A percentile compares a stretch with the other conserved stretches of the same genome.
Conservation (phyloP, 2,113 vertebrate species). For the Cheilinus undulatus region DNA sequence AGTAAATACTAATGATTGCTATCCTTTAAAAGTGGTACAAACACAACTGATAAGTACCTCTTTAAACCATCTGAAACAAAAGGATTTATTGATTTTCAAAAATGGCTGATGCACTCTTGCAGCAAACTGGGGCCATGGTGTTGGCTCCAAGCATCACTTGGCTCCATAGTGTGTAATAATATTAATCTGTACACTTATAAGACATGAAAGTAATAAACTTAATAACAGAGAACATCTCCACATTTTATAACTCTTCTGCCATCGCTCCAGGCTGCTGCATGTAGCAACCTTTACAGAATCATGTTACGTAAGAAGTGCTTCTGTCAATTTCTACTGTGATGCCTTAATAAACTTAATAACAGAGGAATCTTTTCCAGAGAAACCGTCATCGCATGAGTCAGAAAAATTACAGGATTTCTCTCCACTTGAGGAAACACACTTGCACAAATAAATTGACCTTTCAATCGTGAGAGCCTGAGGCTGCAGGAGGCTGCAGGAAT, state of each 20-base stretch:
- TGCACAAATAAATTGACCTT: not conserved
- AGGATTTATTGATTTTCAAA: too few species aligned
- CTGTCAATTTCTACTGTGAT: not conserved
- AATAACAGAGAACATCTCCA: not conserved
- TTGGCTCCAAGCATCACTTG: too few species aligned
- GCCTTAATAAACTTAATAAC: not conserved
- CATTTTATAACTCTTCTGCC: not conserved
- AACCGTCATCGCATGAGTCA: conserved; percentile 1
- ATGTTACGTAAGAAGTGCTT: not conserved
- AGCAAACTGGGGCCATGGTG: too few species aligned
- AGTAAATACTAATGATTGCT: too few species aligned
- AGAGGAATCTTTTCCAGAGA: conserved; percentile 10
- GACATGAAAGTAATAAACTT: not conserved
- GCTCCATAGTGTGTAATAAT: not conserved
- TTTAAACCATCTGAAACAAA: too few species aligned
- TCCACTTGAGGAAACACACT: not conserved
- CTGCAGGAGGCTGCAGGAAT: conserved; percentile 39
- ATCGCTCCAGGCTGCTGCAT: not conserved
- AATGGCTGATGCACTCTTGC: too few species aligned
- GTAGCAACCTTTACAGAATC: not conserved
- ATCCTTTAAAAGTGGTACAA: too few species aligned
- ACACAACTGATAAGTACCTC: too few species aligned
- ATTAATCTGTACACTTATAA: not conserved
- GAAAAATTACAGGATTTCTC: not conserved
- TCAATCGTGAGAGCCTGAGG: not conserved